Evolutionary conservation across 2,113 vertebrate genomes (phyloP), one percentile per base, ranked within the genome.

Genomic region (Drymodes brunneopygia): DNA sequence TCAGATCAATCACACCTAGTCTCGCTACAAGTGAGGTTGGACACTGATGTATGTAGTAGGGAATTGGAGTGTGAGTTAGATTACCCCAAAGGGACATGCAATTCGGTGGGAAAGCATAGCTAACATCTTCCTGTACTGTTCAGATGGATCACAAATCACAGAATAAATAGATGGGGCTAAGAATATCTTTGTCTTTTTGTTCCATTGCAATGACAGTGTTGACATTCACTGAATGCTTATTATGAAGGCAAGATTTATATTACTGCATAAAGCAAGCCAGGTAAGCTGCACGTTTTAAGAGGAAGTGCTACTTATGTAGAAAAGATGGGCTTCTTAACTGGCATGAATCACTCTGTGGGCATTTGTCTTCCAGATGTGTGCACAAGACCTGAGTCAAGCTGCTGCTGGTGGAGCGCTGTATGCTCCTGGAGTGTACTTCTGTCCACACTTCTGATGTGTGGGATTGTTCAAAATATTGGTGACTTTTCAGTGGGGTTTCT

Each of bases 11-110:
- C 92, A 94, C 81, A 95, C 40, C 73, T 48, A 82, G 67, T 57
- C 80, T 77, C 56, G 56, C 47, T 86, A 72, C 73, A 70, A 92
- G 71, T 38, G 58, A 94, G 48, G 57, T 25, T 86, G 88, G 93
- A 95, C 86, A 75, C 89, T 91, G 97, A 96, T 92, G 53, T 66
- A 95, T 95, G 86, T 85, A 90, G 62, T 53, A 56, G 75, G 67
- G 75, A 96, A 95, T 23, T 65, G 87, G 83, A 25, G 18, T 92
- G 73, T 91, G 94, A 84, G 70, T 66, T 79, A 82, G 86, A 94
- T 89, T 94, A 91, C 58, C 90, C 90, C 86, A 94, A 83, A 88
- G 90, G 90, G 93, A 92, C 50, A 33, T 21, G 67, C n/a, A 73
- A 45, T 91, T 94, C 0, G 1, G 83, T 86, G 56, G 74, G 61